Evolutionary conservation across 2,113 vertebrate species (phyloP), one percentile per base, ranked within the genome.

Genomic region (Lynx canadensis): DNA sequence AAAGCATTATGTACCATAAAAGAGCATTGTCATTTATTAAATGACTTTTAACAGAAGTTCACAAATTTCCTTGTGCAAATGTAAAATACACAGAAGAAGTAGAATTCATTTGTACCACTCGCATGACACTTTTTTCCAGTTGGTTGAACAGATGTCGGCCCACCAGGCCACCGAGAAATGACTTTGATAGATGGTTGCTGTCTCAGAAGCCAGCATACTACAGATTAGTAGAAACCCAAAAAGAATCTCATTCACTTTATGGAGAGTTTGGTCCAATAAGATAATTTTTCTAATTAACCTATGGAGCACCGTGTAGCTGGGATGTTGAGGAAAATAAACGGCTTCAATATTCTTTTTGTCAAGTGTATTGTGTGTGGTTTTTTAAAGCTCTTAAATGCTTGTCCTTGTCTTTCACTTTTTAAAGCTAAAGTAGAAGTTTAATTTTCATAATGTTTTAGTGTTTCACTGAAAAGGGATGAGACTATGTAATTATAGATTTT

Each of bases 231-330:
- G 98, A 98, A 99, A 98, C 97, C 98, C 97, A 27, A 98, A 98
- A 98, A 99, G 98, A 99, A 98, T 99, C 98, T 99, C 45, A 18
- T 98, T 98, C 97, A 96, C 98, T 99, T 99, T 99, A 98, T 98
- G 98, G 97, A 99, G 98, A 96, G 71, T 96, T 99, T 98, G 98
- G 98, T 98, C 99, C 99, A 99, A 98, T 98, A 98, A 99, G 99
- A 99, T 99, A 99, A 98, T 99, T 99, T 99, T 99, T 99, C 98
- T 99, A 99, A 99, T 99, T 99, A 99, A 99, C 99, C 99, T 98
- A 82, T 98, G 36, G 98, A 99, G 98, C 99, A 99, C 98, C 98
- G n/a, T 96, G 95, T 99, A 98, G 97, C 98, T 95, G 84, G 66
- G 60, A 98, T 98, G 89, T 92, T 98, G 97, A 92, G 73, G 89